These are phyloP conservation scores for Periophthalmus magnuspinnatus DNA, from an alignment of 2,797 vertebrate genomes.

Conservation along the genomic window DNA sequence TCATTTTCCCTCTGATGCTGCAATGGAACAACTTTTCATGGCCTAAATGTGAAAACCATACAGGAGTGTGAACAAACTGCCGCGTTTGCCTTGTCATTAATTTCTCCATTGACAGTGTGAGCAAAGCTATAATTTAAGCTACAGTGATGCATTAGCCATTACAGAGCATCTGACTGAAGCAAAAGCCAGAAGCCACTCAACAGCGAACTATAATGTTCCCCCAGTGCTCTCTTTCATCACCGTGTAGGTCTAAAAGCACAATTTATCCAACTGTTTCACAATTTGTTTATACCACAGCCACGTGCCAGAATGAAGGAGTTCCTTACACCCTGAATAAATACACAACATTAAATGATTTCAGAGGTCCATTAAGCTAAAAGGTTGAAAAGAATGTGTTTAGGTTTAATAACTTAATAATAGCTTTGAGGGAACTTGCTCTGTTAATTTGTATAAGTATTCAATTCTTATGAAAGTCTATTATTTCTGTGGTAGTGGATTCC, in stretches of 20 bases:
- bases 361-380: background rate
- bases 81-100: conserved; percentile 39
- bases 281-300: conserved; percentile 1
- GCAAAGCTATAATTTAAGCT: conserved; percentile 50
- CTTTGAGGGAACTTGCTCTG: background rate
- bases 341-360: background rate
- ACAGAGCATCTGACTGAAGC: conserved; percentile 36
- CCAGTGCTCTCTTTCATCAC: conserved; percentile 50
- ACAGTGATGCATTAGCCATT: conserved; percentile 45
- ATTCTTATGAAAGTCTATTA: too few relatives aligned
- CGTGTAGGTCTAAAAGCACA: background rate
- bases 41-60: conserved; percentile 43
- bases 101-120: conserved; percentile 38
- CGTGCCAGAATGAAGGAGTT: background rate
- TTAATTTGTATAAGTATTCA: background rate
- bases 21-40: conserved; percentile 26
- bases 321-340: too few relatives aligned
- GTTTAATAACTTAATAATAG: background rate
- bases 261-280: conserved; percentile 2
- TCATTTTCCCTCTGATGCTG: conserved; percentile 24
- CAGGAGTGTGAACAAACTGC: conserved; percentile 21
- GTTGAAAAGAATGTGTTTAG: background rate
- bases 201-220: conserved; percentile 54
- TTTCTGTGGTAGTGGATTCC: background rate
- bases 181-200: conserved; percentile 40